Percentiles rank a stretch among this genome's conserved stretches.
Conservation (phyloP, 2,888 invertebrate genomes). For the Malthinus seriepunctatus region DNA sequence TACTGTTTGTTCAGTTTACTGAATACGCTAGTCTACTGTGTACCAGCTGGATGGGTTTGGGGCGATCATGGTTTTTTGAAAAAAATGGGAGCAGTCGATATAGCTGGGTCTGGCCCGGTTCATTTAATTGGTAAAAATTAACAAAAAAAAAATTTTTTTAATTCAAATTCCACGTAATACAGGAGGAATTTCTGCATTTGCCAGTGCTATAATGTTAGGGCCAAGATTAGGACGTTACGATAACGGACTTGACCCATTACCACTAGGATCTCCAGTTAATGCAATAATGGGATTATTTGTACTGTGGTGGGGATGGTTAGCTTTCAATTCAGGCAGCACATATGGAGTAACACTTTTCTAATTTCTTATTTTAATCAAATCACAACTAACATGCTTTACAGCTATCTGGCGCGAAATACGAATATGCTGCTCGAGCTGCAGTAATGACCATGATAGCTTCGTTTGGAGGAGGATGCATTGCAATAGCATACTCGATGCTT, state of each 20-base stretch:
- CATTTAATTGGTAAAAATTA: constrained; percentile 73
- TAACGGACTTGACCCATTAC: constrained; percentile 72
- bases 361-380: not conserved
- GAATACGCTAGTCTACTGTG: constrained; percentile 88
- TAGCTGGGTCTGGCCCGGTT: constrained; percentile 90
- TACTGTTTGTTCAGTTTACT: constrained; percentile 88
- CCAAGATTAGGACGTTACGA: constrained; percentile 86
- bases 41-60: constrained; percentile 95
- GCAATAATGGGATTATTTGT: constrained; percentile 91
- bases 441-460: constrained; percentile 91
- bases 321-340: constrained; percentile 91
- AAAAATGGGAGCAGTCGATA: constrained; percentile 84
- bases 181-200: constrained; percentile 78
- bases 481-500: constrained; percentile 66
- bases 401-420: constrained; percentile 85
- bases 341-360: constrained; percentile 63
- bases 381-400: constrained; percentile 31
- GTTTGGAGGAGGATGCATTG: constrained; percentile 84
- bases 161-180: not conserved
- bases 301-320: constrained; percentile 97
- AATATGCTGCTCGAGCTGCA: constrained; percentile 86
- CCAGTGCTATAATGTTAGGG: constrained; percentile 87
- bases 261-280: constrained; percentile 86
- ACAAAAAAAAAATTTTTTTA: too few relatives aligned
- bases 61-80: constrained; percentile 85